Base-by-base conservation (phyloP, 1,140 invertebrate species). In the Brachionus sp. region DNA sequence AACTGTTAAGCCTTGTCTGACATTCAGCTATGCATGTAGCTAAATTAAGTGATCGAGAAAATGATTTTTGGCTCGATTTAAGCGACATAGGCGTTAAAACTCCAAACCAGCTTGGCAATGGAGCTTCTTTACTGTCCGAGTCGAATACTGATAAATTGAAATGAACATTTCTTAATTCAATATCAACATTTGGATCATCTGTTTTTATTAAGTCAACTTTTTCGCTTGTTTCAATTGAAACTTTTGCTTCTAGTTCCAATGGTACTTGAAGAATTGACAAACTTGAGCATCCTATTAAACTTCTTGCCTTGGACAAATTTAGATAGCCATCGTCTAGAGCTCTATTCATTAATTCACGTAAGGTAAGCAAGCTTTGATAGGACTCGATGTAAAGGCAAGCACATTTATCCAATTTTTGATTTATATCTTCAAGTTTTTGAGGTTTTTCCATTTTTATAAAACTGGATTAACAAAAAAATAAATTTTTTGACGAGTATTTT, bases 271-370 rank as follows among this genome's bases (percentile, higher is more conserved):
- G 77, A 23, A 62, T 39, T 23, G 77, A 80, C 23, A 80, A 35
- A 62, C 12, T 66, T 16, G 50, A 33, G 25, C 77, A 80, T 1
- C 77, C 77, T 0, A 80, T n/a, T n/a, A 80, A 10, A 25, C 77
- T 80, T 62, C 77, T 23, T 19, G 77, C 77, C 42, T 80, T 80
- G 1, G 77, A 80, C 50, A 80, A 35, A 44, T 80, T 80, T 25
- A 80, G 33, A 37, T 80, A 80, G 16, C 77, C 77, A 42, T 57
- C 77, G 13, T 66, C 77, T 25, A 80, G 42, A 13, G 35, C 19
- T 66, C 12, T 23, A 66, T 62, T 62, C 23, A 80, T 13, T 5
- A 62, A 9, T 62, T 80, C 50, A 6, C 62, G 46, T 13, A 35
- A 29, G 29, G 50, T 66, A 25, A 80, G 25, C 9, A 80, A 9